These are phyloP conservation scores for Diabrotica virgifera DNA, from an alignment of 1,140 invertebrate species.

Conservation along the genomic window DNA sequence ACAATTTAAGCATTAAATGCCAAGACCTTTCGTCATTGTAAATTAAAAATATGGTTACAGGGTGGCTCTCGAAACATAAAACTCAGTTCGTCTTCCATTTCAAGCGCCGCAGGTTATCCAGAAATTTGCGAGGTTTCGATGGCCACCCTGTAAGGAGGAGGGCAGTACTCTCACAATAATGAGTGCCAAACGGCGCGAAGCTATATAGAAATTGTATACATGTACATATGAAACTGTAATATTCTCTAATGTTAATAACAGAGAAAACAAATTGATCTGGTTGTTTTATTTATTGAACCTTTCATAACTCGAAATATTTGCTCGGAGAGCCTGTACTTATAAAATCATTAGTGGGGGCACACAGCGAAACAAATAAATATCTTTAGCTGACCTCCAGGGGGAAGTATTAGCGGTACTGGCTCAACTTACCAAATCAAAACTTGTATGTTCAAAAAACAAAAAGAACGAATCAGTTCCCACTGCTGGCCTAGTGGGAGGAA, in stretches of 20 bases:
- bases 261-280: constrained; percentile 29
- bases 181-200: constrained; percentile 33
- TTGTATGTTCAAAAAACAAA: no score
- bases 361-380: no score
- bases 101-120: not conserved
- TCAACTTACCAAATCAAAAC: no score
- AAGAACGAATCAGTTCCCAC: no score
- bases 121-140: not conserved
- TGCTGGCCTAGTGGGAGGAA: no score
- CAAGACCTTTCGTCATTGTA: constrained; percentile 13
- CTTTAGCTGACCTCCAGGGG: no score
- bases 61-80: constrained; percentile 3
- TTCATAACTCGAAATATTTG: no score
- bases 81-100: constrained; percentile 7
- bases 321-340: no score
- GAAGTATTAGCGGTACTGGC: no score
- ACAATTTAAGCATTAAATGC: constrained; percentile 17
- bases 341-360: no score
- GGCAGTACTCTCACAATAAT: constrained; percentile 35
- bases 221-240: constrained; percentile 39
- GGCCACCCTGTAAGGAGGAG: constrained; percentile 24
- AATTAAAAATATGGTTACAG: constrained; percentile 7
- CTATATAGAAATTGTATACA: constrained; percentile 38
- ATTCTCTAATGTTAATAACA: constrained; percentile 38
- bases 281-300: constrained; percentile 14